A percentile compares a stretch with the other conserved stretches of the same genome.
These are phyloP conservation scores for Apodemia duryi DNA, from an alignment of 2,888 invertebrate genomes.

Conservation along the genomic window DNA sequence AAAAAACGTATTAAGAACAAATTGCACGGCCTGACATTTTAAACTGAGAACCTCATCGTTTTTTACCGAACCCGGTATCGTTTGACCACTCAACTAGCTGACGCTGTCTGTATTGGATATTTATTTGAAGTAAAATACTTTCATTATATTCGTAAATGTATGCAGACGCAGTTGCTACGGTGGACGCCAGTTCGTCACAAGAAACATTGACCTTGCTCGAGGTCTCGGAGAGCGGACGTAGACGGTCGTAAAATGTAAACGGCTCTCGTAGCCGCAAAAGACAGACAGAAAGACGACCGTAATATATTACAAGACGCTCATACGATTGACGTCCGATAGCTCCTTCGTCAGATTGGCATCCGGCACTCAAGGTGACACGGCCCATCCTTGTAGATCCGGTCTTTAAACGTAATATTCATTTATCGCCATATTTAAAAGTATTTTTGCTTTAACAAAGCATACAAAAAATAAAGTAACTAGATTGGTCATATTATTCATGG, in stretches of 20 bases:
- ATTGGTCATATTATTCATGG: neutral
- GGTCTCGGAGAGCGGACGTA: slow-evolving; percentile 66
- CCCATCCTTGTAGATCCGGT: slow-evolving; percentile 71
- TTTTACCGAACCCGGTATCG: no score
- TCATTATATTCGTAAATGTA: neutral
- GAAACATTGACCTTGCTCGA: slow-evolving; percentile 62
- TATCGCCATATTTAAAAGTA: neutral
- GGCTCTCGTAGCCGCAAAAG: slow-evolving; percentile 54
- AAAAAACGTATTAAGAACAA: no score
- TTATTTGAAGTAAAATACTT: no score
- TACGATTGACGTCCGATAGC: slow-evolving; percentile 75
- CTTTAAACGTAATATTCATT: slow-evolving; percentile 38
- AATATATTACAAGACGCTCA: slow-evolving; percentile 66
- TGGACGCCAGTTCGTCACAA: slow-evolving; percentile 43
- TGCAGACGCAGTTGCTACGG: neutral
- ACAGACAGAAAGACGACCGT: slow-evolving; percentile 63
- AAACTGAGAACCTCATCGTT: no score
- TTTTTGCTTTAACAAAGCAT: neutral
- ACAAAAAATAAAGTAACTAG: neutral
- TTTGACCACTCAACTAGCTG: no score
- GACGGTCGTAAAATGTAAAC: slow-evolving; percentile 72
- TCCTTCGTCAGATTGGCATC: slow-evolving; percentile 67
- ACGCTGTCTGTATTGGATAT: slow-evolving; percentile 31
- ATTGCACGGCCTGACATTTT: no score
- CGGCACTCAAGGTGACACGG: slow-evolving; percentile 75